A percentile compares a stretch with the other conserved stretches of the same genome.
These are phyloP conservation scores for Atta colombica DNA, from an alignment of 1,140 invertebrate genomes.

Conservation along the genomic window DNA sequence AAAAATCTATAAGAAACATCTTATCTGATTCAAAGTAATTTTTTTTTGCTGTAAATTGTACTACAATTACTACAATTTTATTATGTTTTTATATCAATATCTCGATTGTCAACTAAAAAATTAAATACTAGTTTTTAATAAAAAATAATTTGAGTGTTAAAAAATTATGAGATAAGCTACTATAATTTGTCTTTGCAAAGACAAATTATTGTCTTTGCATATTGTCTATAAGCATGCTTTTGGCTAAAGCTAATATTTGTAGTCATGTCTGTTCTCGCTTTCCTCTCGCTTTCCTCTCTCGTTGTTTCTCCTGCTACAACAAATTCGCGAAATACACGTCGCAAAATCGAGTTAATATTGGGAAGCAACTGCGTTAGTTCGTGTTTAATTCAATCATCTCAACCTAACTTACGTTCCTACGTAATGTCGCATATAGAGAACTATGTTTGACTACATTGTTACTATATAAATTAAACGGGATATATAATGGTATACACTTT, in stretches of 20 bases:
- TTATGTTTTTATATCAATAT: not conserved
- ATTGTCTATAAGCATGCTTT: not conserved
- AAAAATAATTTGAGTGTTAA: not conserved
- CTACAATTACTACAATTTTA: not conserved
- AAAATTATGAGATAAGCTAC: not conserved
- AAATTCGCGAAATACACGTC: conserved; percentile 32
- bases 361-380: conserved; percentile 44
- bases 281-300: not conserved
- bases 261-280: conserved; percentile 21
- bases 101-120: not conserved
- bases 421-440: conserved; percentile 12
- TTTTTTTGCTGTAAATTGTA: too few species aligned
- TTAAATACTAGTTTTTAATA: conserved; percentile 2
- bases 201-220: too few species aligned
- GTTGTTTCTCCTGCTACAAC: conserved; percentile 18
- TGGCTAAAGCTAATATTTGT: not conserved
- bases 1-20: too few species aligned
- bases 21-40: too few species aligned
- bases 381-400: conserved; percentile 55
- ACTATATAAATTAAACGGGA: conserved; percentile 11
- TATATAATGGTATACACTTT: conserved; percentile 22
- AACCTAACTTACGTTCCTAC: conserved; percentile 38
- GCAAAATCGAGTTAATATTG: conserved; percentile 56
- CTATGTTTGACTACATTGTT: not conserved
- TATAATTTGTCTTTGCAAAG: not conserved